Conservation (phyloP, 2,888 invertebrate genomes). For the Melolontha melolontha region DNA sequence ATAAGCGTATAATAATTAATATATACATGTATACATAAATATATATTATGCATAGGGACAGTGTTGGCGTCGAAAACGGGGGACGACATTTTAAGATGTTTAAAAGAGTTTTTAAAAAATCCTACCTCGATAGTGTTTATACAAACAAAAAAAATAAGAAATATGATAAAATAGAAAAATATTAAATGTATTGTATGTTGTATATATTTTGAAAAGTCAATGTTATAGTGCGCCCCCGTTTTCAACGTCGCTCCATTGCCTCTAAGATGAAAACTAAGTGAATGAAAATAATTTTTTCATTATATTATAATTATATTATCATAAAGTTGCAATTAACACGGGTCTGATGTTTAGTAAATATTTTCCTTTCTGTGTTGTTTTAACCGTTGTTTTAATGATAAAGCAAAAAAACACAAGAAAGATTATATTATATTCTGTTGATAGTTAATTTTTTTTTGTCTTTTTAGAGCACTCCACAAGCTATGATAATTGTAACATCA, state of each 20-base stretch:
- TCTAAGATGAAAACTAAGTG: conserved; percentile 12
- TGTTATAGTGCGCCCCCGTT: not conserved
- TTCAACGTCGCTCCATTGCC: conserved; percentile 9
- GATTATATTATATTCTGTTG: not conserved
- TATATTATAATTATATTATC: conserved; percentile 46
- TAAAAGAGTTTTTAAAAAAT: conserved; percentile 8
- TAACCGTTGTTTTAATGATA: too few species aligned
- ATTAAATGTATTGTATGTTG: not conserved
- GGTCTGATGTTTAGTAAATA: conserved; percentile 46
- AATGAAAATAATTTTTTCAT: conserved; percentile 48
- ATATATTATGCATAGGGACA: conserved; percentile 1
- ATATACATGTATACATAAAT: conserved; percentile 10
- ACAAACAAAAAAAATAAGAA: not conserved
- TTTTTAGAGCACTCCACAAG: conserved; percentile 50
- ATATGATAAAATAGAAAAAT: conserved; percentile 9
- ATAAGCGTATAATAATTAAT: conserved; percentile 20
- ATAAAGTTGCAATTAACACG: conserved; percentile 48
- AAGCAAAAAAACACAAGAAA: conserved; percentile 5
- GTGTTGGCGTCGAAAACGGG: conserved; percentile 9
- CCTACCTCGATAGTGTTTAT: conserved; percentile 26
- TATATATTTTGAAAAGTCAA: conserved; percentile 24
- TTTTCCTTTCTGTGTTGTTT: conserved; percentile 45
- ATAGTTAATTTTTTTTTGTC: conserved; percentile 39
- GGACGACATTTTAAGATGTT: conserved; percentile 1
- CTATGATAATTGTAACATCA: conserved; percentile 47